Base-by-base conservation (phyloP, 1,140 invertebrate genomes). In the Bombus balteatus region DNA sequence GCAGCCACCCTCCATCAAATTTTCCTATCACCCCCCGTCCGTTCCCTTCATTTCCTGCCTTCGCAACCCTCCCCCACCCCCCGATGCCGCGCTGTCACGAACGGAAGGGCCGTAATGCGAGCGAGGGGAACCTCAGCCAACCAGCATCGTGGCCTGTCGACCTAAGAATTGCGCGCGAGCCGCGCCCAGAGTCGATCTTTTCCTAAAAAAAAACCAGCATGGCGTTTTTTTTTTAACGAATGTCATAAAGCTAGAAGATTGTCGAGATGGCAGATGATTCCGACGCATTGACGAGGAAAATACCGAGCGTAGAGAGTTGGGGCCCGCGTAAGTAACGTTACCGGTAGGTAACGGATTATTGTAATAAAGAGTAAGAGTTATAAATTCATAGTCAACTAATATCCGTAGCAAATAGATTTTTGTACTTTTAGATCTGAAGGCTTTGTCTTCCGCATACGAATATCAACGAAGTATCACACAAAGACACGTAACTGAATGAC, bases 1-100 rank as follows among this genome's bases (percentile, higher is more conserved):
- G 1, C 25, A 28, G 86, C 83, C 86, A 93, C 93, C 94, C 93
- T 93, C 91, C 93, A 92, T 95, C 94, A 94, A 95, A 94, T 94
- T 95, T 95, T 94, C 94, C 94, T 94, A 94, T 95, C 93, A 93
- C 92, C 92, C 92, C 43, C 66, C 66, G 28, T 32, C 78, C 91
- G 90, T 91, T 93, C 90, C 91, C 90, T 94, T 94, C 90, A 93
- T 94, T 95, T 95, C 94, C 94, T 94, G 93, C 91, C 86, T 87
- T 84, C 87, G 83, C 85, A 75, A 76, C 85, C 90, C 85, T 88
- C 82, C 85, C 87, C 83, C 83, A 77, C 80, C 74, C 79, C 79
- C 76, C 47, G 76, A 57, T 70, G 66, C 57, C 88, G 65, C 62
- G 85, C 90, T 90, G 90, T 90, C 92, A 89, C 83, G 87, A 92